Base-by-base conservation (phyloP, 2,797 vertebrate species). In the Chaetodon trifasciatus region DNA sequence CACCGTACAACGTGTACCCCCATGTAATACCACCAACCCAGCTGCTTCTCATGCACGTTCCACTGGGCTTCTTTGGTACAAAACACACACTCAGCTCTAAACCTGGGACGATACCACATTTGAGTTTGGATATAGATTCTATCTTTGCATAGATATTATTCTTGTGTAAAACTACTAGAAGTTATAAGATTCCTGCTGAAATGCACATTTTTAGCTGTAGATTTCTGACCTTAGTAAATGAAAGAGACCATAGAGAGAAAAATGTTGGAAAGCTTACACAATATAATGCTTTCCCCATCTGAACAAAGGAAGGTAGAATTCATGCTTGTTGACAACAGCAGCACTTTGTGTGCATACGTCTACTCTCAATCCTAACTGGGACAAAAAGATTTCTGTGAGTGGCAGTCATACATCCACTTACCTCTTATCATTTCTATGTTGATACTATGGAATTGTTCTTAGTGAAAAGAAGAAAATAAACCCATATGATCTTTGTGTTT, bases 21-120 rank as follows among this genome's bases (percentile, higher is more conserved):
- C 79, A 67, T 86, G 79, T 79, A 83, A 83, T 76, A 86, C 82
- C 85, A 84, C 79, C 81, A 88, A 82, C 60, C 87, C 87, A 88
- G 87, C 86, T 89, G 82, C 83, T 86, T 74, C 80, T 53, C 70
- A 67, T 50, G 40, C 47, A 39, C 46, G 75, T 79, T 88, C 80
- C 71, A 74, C 72, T 62, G 73, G 66, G 82, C 70, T 83, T 74
- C 65, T 82, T 50, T 67, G 47, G 61, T 60, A 71, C 62, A 66
- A 76, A 74, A 70, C 69, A 76, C 74, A 64, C 70, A 55, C 71
- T 78, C 58, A 63, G 78, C 70, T 81, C 69, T 42, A 80, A 89
- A 83, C 73, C 49, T 46, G 76, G 57, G 55, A 69, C 19, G 6
- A 58, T 55, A 79, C 44, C 64, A 62, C 50, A 78, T 60, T 72